Conservation (phyloP, 2,113 vertebrate species). For the Rhinolophus ferrumequinum region DNA sequence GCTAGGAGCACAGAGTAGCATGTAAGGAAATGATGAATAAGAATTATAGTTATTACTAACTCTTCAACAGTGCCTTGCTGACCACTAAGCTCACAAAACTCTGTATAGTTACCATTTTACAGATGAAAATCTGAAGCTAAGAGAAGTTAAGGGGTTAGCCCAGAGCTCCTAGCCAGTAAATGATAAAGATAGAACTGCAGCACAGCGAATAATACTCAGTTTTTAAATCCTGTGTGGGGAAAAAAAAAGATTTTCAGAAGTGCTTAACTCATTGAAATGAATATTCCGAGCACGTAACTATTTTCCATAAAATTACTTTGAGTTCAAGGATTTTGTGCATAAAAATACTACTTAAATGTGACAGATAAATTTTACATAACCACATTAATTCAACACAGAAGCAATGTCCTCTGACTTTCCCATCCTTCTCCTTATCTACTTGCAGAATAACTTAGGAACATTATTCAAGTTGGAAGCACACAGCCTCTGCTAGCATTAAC, state of each 20-base stretch:
- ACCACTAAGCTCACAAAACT: background rate
- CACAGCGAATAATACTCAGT: background rate
- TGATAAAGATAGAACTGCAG: background rate
- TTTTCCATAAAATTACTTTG: conserved; percentile 52
- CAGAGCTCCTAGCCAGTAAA: background rate
- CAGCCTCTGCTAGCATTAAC: background rate
- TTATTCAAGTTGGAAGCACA: background rate
- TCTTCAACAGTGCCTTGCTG: background rate
- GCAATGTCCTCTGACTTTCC: background rate
- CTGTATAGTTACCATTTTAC: background rate
- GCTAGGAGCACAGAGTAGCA: background rate
- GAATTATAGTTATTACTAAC: background rate
- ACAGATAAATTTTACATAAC: conserved; percentile 49
- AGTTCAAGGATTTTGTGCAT: conserved; percentile 58
- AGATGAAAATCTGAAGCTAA: background rate
- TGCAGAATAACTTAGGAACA: background rate
- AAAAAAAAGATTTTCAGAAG: conserved; percentile 1
- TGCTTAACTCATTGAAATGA: background rate
- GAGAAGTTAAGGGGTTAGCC: background rate
- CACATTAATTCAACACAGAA: conserved; percentile 50
- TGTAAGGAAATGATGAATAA: background rate
- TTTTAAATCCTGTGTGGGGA: background rate
- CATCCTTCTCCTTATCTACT: background rate
- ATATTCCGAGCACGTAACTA: background rate
- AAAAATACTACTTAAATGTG: conserved; percentile 47